Conservation (phyloP, 2,797 vertebrate genomes). For the Pipistrellus nathusii region DNA sequence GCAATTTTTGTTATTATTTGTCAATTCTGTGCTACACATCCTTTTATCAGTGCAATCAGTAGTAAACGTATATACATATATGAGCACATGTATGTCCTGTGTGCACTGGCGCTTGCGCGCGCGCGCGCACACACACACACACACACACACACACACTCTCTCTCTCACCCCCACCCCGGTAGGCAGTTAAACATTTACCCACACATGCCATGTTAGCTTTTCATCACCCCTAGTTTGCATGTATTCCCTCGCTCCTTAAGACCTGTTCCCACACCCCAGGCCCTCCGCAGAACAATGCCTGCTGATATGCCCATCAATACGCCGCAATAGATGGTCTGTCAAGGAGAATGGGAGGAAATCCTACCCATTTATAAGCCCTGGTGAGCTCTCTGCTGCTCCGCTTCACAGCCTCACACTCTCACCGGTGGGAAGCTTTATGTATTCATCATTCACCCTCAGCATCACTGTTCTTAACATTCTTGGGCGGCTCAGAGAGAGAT, state of each 20-base stretch:
- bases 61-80: neutral
- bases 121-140: neutral
- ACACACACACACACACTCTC: neutral
- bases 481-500: neutral
- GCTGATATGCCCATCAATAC: constrained; percentile 74
- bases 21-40: neutral
- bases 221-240: neutral
- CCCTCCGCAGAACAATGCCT: constrained; percentile 76
- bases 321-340: constrained; percentile 57
- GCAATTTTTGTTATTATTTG: neutral
- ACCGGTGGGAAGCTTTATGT: neutral
- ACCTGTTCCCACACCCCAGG: constrained; percentile 80
- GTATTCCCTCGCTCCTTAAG: neutral
- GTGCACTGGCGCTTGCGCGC: no score
- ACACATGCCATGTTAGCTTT: neutral
- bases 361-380: constrained; percentile 52
- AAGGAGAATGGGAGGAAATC: constrained; percentile 82
- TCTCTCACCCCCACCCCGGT: neutral
- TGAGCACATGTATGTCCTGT: neutral
- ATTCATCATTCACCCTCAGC: neutral
- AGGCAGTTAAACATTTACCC: constrained; percentile 36
- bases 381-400: neutral
- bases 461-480: neutral
- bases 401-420: neutral
- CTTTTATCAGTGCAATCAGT: neutral